Evolutionary conservation across 2,797 vertebrate genomes (phyloP), one percentile per base, ranked within the genome.

Genomic region (Pagetopsis macropterus): DNA sequence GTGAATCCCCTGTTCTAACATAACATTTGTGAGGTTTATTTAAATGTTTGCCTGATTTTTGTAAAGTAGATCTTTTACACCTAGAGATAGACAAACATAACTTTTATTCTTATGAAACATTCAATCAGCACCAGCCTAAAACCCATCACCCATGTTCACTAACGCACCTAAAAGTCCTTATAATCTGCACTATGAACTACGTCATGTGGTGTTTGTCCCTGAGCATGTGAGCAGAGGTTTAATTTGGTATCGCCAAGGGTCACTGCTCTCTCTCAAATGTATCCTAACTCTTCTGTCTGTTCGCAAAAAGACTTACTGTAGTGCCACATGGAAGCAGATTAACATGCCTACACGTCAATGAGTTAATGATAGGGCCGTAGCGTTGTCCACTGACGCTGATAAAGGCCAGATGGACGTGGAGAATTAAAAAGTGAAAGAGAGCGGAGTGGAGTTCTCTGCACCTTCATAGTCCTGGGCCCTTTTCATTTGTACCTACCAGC

Each of bases 161-260:
- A 63, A 58, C 27, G 31, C 33, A 51, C 75, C 57, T 49, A 13
- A 5, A 27, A 75, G 57, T 67, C 68, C 65, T 44, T 58, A 73
- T 80, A 84, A 81, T 83, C 70, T 77, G 79, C 64, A 56, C 60
- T 45, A 13, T 75, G 85, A 73, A 65, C 72, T 59, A 57, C 72
- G 87, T 58, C 92, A 91, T 91, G 87, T 90, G 92, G 91, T 84
- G 87, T 89, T 85, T 87, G 80, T 27, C 4, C 27, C 27, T 80
- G 51, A 77, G 70, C 52, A 17, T 43, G 74, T 64, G 57, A 89
- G 68, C 82, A 65, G 68, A 79, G 82, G 65, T 37, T 37, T 46
- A 85, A 48, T 23, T 75, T 64, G 66, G 60, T 72, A 75, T 85
- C 60, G 31, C 61, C 74, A 23, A 43, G 46, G 77, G 58, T 58